Percentiles rank a stretch among this genome's conserved stretches.
These are phyloP conservation scores for Glaucopsyche alexis DNA, from an alignment of 2,888 invertebrate species.

Conservation along the genomic window DNA sequence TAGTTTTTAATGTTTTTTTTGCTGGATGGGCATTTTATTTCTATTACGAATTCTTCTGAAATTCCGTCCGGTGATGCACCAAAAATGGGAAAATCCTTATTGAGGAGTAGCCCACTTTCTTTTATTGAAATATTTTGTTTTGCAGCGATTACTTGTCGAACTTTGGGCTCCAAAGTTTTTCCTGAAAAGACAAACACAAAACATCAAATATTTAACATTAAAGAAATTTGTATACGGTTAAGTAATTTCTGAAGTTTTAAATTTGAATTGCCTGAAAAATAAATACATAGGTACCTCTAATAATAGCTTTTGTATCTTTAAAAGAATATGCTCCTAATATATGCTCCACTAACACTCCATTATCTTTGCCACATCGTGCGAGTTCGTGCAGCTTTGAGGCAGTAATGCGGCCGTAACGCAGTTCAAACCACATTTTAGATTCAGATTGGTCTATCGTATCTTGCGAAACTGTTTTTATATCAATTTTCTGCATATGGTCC, in stretches of 20 bases:
- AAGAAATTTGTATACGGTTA: background rate
- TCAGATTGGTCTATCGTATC: slow-evolving; percentile 16
- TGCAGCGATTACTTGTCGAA: background rate
- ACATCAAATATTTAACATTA: no score
- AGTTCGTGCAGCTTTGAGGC: slow-evolving; percentile 14
- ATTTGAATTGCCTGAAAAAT: background rate
- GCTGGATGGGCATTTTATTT: slow-evolving; percentile 1
- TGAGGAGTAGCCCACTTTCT: slow-evolving; percentile 1
- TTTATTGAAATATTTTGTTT: background rate
- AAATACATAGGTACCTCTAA: no score
- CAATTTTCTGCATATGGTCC: background rate
- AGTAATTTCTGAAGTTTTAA: background rate
- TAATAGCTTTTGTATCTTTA: background rate
- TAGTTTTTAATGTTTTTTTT: slow-evolving; percentile 28
- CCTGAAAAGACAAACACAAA: no score
- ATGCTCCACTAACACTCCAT: background rate
- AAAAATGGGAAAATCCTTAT: background rate
- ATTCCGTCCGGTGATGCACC: background rate
- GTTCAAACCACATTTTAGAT: slow-evolving; percentile 21
- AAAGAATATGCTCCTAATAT: background rate
- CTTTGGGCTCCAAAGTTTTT: background rate
- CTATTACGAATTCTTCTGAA: background rate
- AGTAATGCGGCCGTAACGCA: slow-evolving; percentile 20
- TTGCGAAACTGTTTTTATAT: slow-evolving; percentile 9
- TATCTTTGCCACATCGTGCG: background rate